Conservation (phyloP, 2,888 invertebrate species). For the Ceramica pisi region DNA sequence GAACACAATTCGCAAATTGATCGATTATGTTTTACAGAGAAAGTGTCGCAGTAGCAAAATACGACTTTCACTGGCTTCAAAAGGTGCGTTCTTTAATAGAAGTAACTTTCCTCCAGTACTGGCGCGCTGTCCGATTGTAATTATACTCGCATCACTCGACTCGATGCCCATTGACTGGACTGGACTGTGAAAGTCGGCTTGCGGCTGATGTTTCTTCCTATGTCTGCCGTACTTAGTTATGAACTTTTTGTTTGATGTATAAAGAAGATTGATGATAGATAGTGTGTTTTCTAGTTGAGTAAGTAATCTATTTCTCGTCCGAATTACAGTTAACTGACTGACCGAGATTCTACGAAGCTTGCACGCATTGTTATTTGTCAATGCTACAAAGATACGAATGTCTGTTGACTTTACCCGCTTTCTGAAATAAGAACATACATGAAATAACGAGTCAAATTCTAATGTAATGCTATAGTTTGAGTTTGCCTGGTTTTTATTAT, state of each 20-base stretch:
- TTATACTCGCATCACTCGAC: conserved; percentile 47
- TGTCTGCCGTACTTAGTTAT: conserved; percentile 1
- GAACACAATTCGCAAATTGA: conserved; percentile 58
- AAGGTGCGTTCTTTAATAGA: conserved; percentile 62
- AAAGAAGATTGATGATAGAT: conserved; percentile 29
- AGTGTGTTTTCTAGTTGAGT: background rate
- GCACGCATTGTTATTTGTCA: background rate
- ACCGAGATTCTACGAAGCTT: background rate
- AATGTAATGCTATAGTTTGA: no score
- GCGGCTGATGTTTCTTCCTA: conserved; percentile 16
- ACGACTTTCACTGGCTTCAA: conserved; percentile 80
- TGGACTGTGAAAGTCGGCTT: conserved; percentile 56
- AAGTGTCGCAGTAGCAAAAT: conserved; percentile 79
- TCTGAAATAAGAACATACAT: background rate
- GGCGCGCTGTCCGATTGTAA: conserved; percentile 55
- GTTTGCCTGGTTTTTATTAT: no score
- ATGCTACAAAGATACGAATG: background rate
- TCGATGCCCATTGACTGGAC: conserved; percentile 33
- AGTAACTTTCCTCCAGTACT: conserved; percentile 70
- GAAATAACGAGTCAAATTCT: no score
- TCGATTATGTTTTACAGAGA: conserved; percentile 72
- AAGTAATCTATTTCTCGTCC: conserved; percentile 3
- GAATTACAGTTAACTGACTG: background rate
- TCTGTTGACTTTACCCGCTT: background rate
- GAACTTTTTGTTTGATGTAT: conserved; percentile 28